Evolutionary conservation across 2,113 vertebrate species (phyloP), one percentile per base, ranked within the genome.

Genomic region (Scortum barcoo): DNA sequence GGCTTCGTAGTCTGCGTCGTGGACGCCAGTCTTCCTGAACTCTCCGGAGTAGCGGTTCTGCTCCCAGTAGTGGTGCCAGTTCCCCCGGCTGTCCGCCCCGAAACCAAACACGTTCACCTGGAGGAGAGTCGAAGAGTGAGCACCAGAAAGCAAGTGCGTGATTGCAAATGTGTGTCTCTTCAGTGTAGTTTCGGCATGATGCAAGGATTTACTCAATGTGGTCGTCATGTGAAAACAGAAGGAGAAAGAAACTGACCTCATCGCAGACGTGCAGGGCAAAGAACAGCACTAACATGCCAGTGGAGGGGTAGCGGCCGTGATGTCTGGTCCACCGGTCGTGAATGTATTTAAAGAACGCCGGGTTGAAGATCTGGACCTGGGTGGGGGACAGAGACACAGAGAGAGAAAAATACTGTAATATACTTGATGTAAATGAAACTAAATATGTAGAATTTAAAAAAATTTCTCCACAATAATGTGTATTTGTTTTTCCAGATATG

Each of bases 51-150:
- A 99, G 78, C 97, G 97, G 93, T 99, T 99, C 90, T 99, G 97
- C 91, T 99, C 98, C 98, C 98, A 99, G 94, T 99, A 99, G 93
- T 99, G 98, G 92, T 99, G 98, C 98, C 98, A 99, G 95, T 98
- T 99, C 28, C 98, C 98, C 0, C 97, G 95, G 81, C 96, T 96
- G 95, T 99, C 98, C 0, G 97, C 97, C 1, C 98, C 98, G 0
- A 99, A 99, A 10, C 98, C 98, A 2, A 98, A 99, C 87, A 99
- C 97, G 40, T 99, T 98, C 86, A 99, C 98, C 98, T 99, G 88
- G n/a, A 63, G 38, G 26, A 78, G 24, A 76, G 71, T 11, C 1
- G 7, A 20, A 2, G 0, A 53, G 30, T 2, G 48, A 17, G 33
- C 1, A n/a, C 12, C 2, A 2, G 11, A 53, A 22, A 72, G 19